Base-by-base conservation (phyloP, 1,140 invertebrate species). In the Lepidostoma basale region DNA sequence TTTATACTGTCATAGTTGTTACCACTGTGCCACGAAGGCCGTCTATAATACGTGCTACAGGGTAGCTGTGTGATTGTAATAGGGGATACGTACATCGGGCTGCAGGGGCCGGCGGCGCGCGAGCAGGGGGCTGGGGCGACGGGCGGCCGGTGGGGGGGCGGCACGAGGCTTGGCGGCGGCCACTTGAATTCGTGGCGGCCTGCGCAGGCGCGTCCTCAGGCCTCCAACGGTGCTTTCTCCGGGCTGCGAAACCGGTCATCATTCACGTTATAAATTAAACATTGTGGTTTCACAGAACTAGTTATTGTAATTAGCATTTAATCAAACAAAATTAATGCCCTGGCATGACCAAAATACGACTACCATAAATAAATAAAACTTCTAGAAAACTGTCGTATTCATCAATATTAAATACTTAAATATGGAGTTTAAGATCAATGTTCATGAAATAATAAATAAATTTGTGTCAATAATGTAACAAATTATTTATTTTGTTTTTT, bases 141-240 rank as follows among this genome's bases (percentile, higher is more conserved):
- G 30, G 3, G 28, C 23, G 1, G 44, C 22, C 10, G 67, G 56
- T 8, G 70, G 28, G 8, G 58, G 16, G 8, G 70, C 36, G 9
- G 58, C 20, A 23, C 58, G 52, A 10, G 67, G 67, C 8, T 26
- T n/a, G 3, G 67, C 45, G 20, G 70, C 62, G 1, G 33, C 45
- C 23, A 73, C 70, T 16, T 73, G 70, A 10, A 73, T 39, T 12
- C 70, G 54, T 10, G 67, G 62, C 8, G 63, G 54, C 30, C 70
- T 67, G 9, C 63, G 26, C 28, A 73, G 28, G 9, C 70, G 28
- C 12, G 58, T 26, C 28, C 69, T 23, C 3, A 62, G 33, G 42
- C 22, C 58, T 1, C 44, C 63, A 10, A 59, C 58, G 0, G 70
- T 72, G 44, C 45, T 58, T 59, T 73, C 70, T 22, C 64, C 63